Base-by-base conservation (phyloP, 1,140 invertebrate genomes). In the Ruditapes philippinarum region DNA sequence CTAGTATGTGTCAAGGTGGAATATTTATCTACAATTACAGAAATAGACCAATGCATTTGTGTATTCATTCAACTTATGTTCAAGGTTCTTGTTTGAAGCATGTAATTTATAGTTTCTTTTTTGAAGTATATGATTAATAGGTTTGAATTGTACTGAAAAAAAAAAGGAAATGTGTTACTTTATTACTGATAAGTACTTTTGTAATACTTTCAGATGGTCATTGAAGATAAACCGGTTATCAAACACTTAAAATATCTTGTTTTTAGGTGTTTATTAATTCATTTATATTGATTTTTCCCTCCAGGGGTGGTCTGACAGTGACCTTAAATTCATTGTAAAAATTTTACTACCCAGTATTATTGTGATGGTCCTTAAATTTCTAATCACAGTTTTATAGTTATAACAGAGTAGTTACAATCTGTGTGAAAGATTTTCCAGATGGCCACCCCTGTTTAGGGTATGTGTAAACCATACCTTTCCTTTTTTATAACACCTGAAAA, bases 391-490 rank as follows among this genome's bases (percentile, higher is more conserved):
- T 38, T 70, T 28, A 70, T 70, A 25, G 33, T 70, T 38, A 4
- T 11, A 70, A 70, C 65, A 70, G 33, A 70, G 33, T 33, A 9
- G 65, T n/a, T n/a, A 57, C 5, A 57, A 25, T 3, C 54, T 57
- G 54, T 12, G n/a, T 57, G 54, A 70, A n/a, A 70, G 65, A 70
- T 70, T 36, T 70, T 70, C 36, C 65, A 70, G 33, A 70, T 70
- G 65, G 33, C 65, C 33, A 38, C 65, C 65, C 33, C 65, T 70
- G 65, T 1, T 12, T 19, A 25, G 33, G n/a, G 33, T 28, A 5
- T 38, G 65, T 33, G 5, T 1, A 70, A 33, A 70, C 65, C 65
- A 28, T 36, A 65, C n/a, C 25, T 65, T 36, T 31, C n/a, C 33
- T 65, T 7, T 65, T 28, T 65, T 65, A 38, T 70, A 70, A 38